phyloP scores from a whole-genome alignment of 1,140 invertebrate genomes.

The Megathymus violae region DNA sequence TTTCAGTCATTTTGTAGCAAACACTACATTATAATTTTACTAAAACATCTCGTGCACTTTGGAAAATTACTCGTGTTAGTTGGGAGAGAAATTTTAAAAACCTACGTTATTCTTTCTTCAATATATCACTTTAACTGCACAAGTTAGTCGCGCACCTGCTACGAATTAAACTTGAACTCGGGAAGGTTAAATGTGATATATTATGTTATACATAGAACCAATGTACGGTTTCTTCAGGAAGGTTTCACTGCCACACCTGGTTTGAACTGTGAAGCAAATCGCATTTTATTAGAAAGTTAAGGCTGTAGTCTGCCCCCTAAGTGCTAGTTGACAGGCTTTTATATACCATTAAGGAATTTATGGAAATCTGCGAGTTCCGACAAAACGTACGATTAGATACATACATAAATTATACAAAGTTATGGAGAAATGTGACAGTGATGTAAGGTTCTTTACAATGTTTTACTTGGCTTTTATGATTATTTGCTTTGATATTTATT shows the following conservation, averaged over 20 bases:
- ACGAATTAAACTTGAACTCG: constrained; percentile 25
- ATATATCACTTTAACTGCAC: constrained; percentile 36
- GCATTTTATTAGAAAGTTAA: no score
- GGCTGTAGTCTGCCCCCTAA: no score
- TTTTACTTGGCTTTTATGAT: no score
- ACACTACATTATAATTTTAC: neutral
- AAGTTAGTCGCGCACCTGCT: constrained; percentile 26
- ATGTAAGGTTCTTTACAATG: no score
- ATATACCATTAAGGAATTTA: no score
- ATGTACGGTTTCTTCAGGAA: neutral
- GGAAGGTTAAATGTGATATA: constrained; percentile 20
- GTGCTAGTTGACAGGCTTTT: no score
- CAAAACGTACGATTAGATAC: no score
- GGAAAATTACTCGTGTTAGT: constrained; percentile 25
- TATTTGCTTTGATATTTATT: no score
- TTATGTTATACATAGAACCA: constrained; percentile 12
- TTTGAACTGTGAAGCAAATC: neutral
- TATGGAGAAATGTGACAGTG: no score
- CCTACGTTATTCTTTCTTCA: constrained; percentile 21
- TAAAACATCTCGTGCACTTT: constrained; percentile 15
- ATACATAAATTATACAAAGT: no score
- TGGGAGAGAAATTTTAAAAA: constrained; percentile 24
- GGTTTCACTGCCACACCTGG: neutral
- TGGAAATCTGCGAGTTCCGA: no score
- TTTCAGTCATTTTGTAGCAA: no score